phyloP scores from a whole-genome alignment of 2,113 vertebrate genomes.

The Callaeas wilsoni region DNA sequence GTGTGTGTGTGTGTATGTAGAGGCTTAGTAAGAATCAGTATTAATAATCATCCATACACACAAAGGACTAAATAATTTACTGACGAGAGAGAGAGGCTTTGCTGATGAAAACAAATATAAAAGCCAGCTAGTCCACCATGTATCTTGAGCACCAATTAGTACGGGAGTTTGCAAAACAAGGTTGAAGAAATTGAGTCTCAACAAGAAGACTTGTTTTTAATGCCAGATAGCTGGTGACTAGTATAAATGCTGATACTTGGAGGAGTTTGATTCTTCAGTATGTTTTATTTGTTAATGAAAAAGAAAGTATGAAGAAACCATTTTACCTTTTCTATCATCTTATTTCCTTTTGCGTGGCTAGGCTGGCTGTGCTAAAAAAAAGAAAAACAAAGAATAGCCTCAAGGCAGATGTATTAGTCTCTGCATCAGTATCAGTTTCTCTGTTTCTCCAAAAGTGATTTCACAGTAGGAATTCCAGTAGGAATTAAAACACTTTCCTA shows the following conservation, averaged over 20 bases:
- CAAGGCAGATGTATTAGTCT: not conserved
- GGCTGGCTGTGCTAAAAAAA: not conserved
- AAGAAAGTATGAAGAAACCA: not conserved
- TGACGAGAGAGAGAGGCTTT: not conserved
- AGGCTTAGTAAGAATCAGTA: not conserved
- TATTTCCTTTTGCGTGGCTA: not conserved
- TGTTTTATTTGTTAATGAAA: not conserved
- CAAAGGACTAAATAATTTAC: not conserved
- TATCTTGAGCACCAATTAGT: not conserved
- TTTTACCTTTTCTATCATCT: not conserved
- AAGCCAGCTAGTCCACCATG: not conserved
- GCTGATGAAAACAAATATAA: not conserved
- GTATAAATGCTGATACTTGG: not conserved
- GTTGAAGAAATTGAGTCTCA: not conserved
- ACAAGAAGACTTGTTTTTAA: not conserved
- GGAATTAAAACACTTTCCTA: slow-evolving; percentile 18
- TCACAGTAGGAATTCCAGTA: slow-evolving; percentile 28
- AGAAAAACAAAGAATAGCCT: not conserved
- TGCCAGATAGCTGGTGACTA: not conserved
- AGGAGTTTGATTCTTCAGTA: not conserved
- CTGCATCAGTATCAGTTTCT: not conserved
- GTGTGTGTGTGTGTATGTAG: not conserved
- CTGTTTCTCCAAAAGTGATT: slow-evolving; percentile 6
- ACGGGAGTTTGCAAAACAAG: not conserved
- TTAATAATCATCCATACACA: not conserved